phyloP scores from a whole-genome alignment of 64 coral and sea anemone species.

The Catalaphyllia jardinei region DNA sequence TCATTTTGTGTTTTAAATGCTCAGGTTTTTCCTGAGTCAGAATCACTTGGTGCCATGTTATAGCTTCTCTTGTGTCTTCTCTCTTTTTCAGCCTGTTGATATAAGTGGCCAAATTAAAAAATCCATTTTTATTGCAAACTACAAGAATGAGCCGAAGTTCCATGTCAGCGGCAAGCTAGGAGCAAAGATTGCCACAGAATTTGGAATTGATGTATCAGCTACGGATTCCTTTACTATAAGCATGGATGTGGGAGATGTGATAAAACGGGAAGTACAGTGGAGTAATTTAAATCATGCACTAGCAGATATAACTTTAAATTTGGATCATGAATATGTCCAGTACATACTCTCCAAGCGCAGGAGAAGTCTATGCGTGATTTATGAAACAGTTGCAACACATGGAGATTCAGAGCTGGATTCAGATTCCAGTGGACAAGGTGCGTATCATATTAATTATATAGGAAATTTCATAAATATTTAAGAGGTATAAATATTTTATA shows the following conservation, averaged over 20 bases:
- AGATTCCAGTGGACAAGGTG: conserved; percentile 66
- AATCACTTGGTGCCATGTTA: no score
- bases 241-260: conserved; percentile 84
- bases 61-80: neutral
- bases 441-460: no score
- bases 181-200: conserved; percentile 86
- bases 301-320: conserved; percentile 47
- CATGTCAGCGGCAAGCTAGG: conserved; percentile 88
- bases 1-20: no score
- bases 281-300: conserved; percentile 58
- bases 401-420: conserved; percentile 67
- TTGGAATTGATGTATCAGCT: conserved; percentile 79
- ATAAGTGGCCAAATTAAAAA: conserved; percentile 37
- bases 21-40: no score
- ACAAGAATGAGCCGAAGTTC: conserved; percentile 82
- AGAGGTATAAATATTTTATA: no score
- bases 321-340: conserved; percentile 87
- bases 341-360: conserved; percentile 44
- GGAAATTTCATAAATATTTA: no score
- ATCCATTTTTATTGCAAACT: conserved; percentile 67
- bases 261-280: conserved; percentile 71
- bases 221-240: conserved; percentile 71
- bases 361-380: conserved; percentile 72
- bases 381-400: conserved; percentile 66
- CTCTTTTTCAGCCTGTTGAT: conserved; percentile 63